These are phyloP conservation scores for Spinus pinus DNA, from an alignment of 2,797 vertebrate species.

Conservation along the genomic window DNA sequence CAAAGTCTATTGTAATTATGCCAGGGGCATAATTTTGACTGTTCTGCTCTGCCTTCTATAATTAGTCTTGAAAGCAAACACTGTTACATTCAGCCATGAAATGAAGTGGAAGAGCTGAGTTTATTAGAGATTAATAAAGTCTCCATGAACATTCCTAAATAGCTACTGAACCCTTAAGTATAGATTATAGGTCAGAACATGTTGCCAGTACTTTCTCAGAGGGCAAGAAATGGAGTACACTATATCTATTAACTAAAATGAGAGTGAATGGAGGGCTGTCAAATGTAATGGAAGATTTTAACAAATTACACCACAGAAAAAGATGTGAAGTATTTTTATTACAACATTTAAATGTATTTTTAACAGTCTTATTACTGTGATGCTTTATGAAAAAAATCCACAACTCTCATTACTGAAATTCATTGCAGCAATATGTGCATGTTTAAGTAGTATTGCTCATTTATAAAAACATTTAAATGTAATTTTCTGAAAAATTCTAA, in stretches of 20 bases:
- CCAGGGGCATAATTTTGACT: constrained; percentile 37
- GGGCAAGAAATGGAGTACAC: background rate
- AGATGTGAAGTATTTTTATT: background rate
- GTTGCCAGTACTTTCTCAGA: constrained; percentile 5
- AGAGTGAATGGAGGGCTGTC: background rate
- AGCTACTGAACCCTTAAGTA: constrained; percentile 39
- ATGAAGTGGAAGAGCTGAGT: constrained; percentile 47
- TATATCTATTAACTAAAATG: background rate
- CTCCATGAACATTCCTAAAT: constrained; percentile 21
- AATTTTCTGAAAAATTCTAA: background rate
- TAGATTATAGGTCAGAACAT: constrained; percentile 35
- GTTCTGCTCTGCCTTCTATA: constrained; percentile 37
- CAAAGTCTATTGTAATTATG: constrained; percentile 27
- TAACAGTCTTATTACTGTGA: background rate
- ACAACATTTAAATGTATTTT: background rate
- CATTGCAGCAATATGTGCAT: background rate
- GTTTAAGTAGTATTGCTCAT: background rate
- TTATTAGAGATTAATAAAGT: constrained; percentile 56
- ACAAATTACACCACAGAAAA: background rate
- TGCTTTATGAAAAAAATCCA: constrained; percentile 8
- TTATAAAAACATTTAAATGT: background rate
- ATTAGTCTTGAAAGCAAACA: constrained; percentile 53
- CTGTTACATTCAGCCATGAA: constrained; percentile 22
- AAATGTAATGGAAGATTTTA: constrained; percentile 17
- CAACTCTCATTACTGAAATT: background rate